Percentiles rank a stretch among this genome's conserved stretches.
Evolutionary conservation across 2,113 vertebrate species (phyloP).

Genomic region (Cyanoramphus novaezelandiae): DNA sequence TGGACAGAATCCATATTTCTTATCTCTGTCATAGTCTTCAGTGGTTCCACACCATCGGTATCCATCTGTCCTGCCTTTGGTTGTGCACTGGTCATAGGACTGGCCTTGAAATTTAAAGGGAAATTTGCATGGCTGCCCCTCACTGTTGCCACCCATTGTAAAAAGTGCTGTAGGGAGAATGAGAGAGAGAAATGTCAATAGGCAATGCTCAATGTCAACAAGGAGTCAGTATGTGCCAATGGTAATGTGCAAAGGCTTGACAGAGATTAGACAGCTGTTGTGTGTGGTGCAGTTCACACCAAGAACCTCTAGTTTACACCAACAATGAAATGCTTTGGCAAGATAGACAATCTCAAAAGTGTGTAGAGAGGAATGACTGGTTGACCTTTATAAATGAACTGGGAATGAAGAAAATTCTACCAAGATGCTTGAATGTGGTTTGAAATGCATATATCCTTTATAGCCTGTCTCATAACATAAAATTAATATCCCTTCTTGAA

Average conservation of each 20-base stretch:
- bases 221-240: accelerated
- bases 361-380: background rate
- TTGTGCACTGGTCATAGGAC: slow-evolving; percentile 89
- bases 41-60: slow-evolving; percentile 98
- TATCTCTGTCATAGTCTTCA: slow-evolving; percentile 92
- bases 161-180: slow-evolving; percentile 81
- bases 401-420: background rate
- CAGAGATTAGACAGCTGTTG: accelerated
- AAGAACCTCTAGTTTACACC: background rate
- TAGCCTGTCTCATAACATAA: background rate
- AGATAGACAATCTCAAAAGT: background rate
- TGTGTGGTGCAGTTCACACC: background rate
- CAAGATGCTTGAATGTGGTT: background rate
- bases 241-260: background rate
- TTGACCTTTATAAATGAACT: background rate
- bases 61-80: slow-evolving; percentile 89
- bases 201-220: accelerated
- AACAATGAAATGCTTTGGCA: background rate
- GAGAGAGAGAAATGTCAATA: background rate
- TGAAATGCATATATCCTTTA: background rate
- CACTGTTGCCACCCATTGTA: slow-evolving; percentile 90
- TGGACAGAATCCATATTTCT: slow-evolving; percentile 92
- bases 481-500: background rate
- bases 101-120: slow-evolving; percentile 92
- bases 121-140: slow-evolving; percentile 92